Evolutionary conservation across 1,140 invertebrate genomes (phyloP).

Genomic region (Homalodisca vitripennis): DNA sequence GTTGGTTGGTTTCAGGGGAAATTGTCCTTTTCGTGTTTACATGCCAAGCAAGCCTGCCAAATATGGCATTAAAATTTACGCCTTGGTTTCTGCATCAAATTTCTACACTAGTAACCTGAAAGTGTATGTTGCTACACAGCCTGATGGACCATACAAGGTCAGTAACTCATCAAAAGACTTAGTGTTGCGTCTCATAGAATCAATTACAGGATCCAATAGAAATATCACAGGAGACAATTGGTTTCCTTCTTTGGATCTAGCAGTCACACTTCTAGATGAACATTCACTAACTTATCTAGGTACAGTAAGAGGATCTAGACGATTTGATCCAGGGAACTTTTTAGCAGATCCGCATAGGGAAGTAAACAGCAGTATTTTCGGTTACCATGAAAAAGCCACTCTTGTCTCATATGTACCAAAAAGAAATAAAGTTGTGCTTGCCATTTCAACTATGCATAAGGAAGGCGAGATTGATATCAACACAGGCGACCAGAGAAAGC

Average conservation of each 20-base stretch:
- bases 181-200: conserved; percentile 44
- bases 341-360: conserved; percentile 21
- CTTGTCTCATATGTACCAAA: conserved; percentile 37
- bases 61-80: conserved; percentile 18
- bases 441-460: conserved; percentile 35
- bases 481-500: conserved; percentile 37
- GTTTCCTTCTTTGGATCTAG: conserved; percentile 42
- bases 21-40: conserved; percentile 44
- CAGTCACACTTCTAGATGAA: conserved; percentile 34
- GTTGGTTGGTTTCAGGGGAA: conserved; percentile 45
- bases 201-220: conserved; percentile 43
- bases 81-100: conserved; percentile 22
- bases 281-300: conserved; percentile 39
- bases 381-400: conserved; percentile 32
- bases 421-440: conserved; percentile 35
- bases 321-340: conserved; percentile 31
- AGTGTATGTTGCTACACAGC: conserved; percentile 40
- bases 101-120: conserved; percentile 18
- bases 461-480: conserved; percentile 29
- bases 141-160: conserved; percentile 42
- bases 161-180: conserved; percentile 43
- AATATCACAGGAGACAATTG: conserved; percentile 46
- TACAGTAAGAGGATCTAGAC: conserved; percentile 42
- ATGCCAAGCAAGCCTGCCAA: conserved; percentile 40
- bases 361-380: conserved; percentile 28